Conservation (phyloP, 2,797 vertebrate genomes). For the Chelonia mydas region DNA sequence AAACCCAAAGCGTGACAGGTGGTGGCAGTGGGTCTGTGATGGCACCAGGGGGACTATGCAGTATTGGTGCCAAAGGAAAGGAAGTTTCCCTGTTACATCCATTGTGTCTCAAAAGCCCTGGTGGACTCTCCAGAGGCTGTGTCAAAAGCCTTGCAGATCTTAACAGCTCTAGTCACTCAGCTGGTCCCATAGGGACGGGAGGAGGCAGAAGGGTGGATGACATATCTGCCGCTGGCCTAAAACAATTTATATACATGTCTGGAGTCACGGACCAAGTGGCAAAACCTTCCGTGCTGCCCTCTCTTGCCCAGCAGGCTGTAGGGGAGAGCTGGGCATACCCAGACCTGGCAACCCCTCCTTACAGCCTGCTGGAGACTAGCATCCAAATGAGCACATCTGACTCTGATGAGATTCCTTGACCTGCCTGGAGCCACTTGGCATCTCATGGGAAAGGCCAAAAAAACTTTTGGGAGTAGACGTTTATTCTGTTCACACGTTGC, state of each 20-base stretch:
- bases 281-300: neutral
- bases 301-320: neutral
- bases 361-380: neutral
- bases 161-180: neutral
- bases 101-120: neutral
- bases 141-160: neutral
- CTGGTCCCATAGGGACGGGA: neutral
- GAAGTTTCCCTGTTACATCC: neutral
- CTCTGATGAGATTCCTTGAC: too few relatives aligned
- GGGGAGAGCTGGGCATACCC: neutral
- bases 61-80: neutral
- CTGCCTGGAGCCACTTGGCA: neutral
- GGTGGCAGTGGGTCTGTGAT: too few relatives aligned
- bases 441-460: neutral
- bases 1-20: neutral
- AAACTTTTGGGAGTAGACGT: neutral
- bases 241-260: neutral
- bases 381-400: too few relatives aligned
- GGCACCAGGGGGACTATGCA: neutral
- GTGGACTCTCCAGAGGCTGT: neutral
- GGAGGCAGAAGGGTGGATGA: fast-evolving
- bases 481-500: neutral
- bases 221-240: neutral
- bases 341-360: neutral
- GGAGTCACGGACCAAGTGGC: neutral